Evolutionary conservation across 2,797 vertebrate genomes (phyloP), one percentile per base, ranked within the genome.

Genomic region (Molothrus ater): DNA sequence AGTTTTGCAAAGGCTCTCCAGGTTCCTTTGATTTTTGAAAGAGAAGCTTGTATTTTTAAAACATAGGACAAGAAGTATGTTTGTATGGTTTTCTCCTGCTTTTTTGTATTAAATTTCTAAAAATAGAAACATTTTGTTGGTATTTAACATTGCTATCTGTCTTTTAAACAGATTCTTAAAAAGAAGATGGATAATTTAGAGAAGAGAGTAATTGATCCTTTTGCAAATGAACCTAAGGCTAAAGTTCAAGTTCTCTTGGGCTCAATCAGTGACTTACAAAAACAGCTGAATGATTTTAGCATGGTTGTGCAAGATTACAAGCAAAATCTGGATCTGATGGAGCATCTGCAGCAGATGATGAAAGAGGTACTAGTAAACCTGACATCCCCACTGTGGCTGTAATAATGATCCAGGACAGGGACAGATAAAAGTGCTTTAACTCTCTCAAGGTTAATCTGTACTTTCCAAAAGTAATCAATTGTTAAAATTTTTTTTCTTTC

Each of bases 321-420:
- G 65, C 98, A 98, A 82, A 98, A 98, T 56, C 97, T 99, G 92
- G 98, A 98, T 80, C 97, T 98, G 94, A 98, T 95, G 25, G 98
- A 98, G 92, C 98, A 97, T 32, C 98, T 99, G 71, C 99, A 99
- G 43, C 98, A 98, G 50, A 97, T 99, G 90, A 98, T 98, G 96
- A 98, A 99, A 89, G 98, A 99, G 99, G 99, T 99, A 97, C 32
- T 68, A 40, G 19, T 61, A 94, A 93, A 84, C 9, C 28, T 22
- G 36, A 75, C 47, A 84, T 57, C 17, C 20, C 13, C 24, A 11
- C 13, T 43, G 36, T 72, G 65, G 12, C 28, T 69, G 22, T 71
- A 53, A 42, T 45, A 73, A 38, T 47, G 31, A 66, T 42, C 17
- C 24, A 70, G 71, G 32, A 34, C 24, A 76, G 36, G 20, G 17